Conservation (phyloP, 2,113 vertebrate species). For the Hemicordylus capensis region DNA sequence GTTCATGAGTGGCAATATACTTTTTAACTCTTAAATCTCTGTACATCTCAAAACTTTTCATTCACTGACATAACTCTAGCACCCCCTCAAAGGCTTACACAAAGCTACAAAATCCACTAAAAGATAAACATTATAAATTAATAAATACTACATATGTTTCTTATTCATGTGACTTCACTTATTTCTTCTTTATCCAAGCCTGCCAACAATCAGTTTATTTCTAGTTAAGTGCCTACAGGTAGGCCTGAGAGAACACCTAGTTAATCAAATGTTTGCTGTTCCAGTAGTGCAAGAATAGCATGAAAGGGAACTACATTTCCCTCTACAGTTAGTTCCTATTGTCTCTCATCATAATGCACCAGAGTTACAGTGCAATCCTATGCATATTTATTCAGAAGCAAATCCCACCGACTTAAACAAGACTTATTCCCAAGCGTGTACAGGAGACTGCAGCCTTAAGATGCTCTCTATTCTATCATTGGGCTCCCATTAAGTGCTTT, state of each 20-base stretch:
- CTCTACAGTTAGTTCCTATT: not conserved
- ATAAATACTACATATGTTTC: slow-evolving; percentile 34
- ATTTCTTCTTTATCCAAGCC: slow-evolving; percentile 14
- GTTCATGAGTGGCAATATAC: not conserved
- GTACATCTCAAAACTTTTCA: not conserved
- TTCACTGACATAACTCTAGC: not conserved
- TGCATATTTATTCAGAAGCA: too few relatives aligned
- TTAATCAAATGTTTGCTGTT: slow-evolving; percentile 21
- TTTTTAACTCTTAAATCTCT: not conserved
- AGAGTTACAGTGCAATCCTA: too few relatives aligned
- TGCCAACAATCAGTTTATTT: slow-evolving; percentile 12
- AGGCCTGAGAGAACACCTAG: slow-evolving; percentile 10
- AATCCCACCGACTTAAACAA: too few relatives aligned
- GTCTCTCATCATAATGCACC: not conserved
- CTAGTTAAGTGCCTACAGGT: slow-evolving; percentile 12
- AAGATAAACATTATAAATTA: slow-evolving; percentile 36
- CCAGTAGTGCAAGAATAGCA: not conserved
- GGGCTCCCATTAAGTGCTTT: not conserved
- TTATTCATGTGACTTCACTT: not conserved
- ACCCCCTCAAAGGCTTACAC: slow-evolving; percentile 10
- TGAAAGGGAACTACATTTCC: not conserved
- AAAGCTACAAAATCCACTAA: slow-evolving; percentile 10
- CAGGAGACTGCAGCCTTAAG: not conserved
- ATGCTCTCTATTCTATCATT: not conserved
- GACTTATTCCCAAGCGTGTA: too few relatives aligned